phyloP scores from a whole-genome alignment of 2,113 vertebrate species.

The Morone chrysops region DNA sequence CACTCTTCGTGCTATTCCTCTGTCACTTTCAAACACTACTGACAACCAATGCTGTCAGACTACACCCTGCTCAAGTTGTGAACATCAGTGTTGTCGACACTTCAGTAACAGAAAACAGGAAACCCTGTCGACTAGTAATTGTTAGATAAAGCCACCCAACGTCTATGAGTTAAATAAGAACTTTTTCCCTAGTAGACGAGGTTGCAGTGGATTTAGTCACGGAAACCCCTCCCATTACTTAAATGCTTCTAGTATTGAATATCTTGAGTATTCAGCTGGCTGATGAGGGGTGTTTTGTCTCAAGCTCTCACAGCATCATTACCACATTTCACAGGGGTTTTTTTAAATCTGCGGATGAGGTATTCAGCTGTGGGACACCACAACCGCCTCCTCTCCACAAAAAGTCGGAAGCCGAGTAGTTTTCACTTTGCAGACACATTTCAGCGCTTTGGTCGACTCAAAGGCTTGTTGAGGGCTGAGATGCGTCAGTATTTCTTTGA shows the following conservation, averaged over 20 bases:
- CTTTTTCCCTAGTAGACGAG: too few species aligned
- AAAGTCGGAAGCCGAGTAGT: neutral
- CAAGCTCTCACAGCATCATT: neutral
- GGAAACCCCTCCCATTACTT: neutral
- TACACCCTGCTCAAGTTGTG: neutral
- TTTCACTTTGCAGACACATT: neutral
- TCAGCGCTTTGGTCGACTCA: neutral
- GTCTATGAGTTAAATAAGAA: too few species aligned
- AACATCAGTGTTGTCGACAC: neutral
- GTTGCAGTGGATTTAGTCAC: too few species aligned
- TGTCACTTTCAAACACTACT: neutral
- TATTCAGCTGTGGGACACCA: neutral
- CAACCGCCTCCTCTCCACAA: neutral
- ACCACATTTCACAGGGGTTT: neutral
- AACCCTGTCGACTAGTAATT: neutral
- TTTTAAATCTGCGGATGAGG: neutral
- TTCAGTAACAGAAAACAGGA: neutral
- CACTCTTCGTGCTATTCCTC: neutral
- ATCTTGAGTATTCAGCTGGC: neutral
- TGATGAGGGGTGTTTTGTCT: neutral
- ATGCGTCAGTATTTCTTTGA: neutral
- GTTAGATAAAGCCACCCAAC: too few species aligned
- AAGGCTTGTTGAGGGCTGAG: neutral
- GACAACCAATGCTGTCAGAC: neutral
- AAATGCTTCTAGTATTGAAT: neutral